Conservation (phyloP, 2,888 invertebrate genomes). For the Mythimna lalbum region DNA sequence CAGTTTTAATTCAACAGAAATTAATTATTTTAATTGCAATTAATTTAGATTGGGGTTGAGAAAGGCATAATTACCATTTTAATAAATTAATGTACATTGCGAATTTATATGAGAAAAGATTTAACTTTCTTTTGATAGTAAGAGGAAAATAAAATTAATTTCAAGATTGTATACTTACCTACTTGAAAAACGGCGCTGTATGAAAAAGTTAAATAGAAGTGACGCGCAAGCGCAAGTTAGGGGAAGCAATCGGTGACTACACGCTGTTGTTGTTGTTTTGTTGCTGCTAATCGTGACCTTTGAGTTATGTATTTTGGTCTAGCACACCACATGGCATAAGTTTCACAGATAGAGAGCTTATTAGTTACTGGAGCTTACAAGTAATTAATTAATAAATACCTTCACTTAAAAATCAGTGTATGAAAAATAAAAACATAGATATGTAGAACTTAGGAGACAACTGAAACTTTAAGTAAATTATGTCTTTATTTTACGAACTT, state of each 20-base stretch:
- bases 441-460: too few relatives aligned
- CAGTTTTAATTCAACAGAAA: neutral
- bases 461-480: too few relatives aligned
- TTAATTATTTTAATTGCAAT: conserved; percentile 4
- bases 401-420: neutral
- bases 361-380: neutral
- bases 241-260: neutral
- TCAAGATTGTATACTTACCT: neutral
- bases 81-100: neutral
- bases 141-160: neutral
- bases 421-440: neutral
- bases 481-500: neutral
- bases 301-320: neutral
- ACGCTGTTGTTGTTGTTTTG: conserved; percentile 4
- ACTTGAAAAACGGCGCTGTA: neutral
- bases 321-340: neutral
- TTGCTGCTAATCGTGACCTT: neutral
- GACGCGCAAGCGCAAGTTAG: neutral
- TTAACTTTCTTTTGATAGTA: neutral
- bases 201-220: neutral
- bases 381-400: neutral
- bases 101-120: neutral
- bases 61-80: neutral
- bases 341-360: neutral
- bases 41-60: conserved; percentile 1